These are phyloP conservation scores for Aphaenogaster ashmeadi DNA, from an alignment of 1,140 invertebrate genomes.

Conservation along the genomic window DNA sequence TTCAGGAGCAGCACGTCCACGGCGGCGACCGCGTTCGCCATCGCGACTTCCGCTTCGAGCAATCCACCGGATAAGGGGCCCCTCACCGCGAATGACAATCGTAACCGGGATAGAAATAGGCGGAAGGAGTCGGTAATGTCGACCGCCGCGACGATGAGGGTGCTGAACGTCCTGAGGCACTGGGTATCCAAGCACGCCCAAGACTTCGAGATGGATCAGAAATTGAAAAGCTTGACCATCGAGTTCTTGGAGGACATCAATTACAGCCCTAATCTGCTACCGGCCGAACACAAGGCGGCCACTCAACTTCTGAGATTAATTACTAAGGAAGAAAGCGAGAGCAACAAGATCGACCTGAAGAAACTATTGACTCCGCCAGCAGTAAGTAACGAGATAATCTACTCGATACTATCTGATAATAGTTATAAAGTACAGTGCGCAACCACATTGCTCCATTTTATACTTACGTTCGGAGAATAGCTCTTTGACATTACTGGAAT, in stretches of 20 bases:
- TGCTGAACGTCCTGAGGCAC: conserved; percentile 94
- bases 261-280: conserved; percentile 94
- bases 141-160: conserved; percentile 97
- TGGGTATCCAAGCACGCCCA: conserved; percentile 92
- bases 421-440: not conserved
- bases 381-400: conserved; percentile 85
- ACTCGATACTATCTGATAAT: not conserved
- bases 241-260: conserved; percentile 97
- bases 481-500: not conserved
- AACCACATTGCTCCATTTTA: not conserved
- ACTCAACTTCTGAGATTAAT: conserved; percentile 93
- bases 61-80: conserved; percentile 90
- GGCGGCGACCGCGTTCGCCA: conserved; percentile 96
- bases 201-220: conserved; percentile 94
- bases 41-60: conserved; percentile 95
- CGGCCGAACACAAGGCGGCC: conserved; percentile 96
- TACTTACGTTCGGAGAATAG: not conserved
- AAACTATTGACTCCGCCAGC: conserved; percentile 91
- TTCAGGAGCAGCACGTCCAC: conserved; percentile 95
- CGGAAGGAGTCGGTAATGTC: conserved; percentile 95
- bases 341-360: conserved; percentile 90
- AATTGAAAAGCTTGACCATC: conserved; percentile 92
- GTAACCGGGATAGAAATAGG: conserved; percentile 84
- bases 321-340: conserved; percentile 90
- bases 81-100: conserved; percentile 75